These are phyloP conservation scores for Ptilodon capucinus DNA, from an alignment of 2,888 invertebrate genomes.

Conservation along the genomic window DNA sequence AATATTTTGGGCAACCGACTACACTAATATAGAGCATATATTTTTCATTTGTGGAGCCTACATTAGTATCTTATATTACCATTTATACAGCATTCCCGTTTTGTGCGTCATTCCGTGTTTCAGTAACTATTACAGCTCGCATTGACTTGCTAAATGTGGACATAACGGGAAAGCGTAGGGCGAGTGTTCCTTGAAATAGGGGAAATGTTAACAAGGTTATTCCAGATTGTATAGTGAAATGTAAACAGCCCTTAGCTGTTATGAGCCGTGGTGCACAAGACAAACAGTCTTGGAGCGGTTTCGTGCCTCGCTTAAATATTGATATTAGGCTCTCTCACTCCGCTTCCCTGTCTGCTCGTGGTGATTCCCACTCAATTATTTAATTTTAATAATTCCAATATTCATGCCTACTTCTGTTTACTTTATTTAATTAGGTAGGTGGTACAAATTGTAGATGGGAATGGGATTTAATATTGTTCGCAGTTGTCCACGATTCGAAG, in stretches of 20 bases:
- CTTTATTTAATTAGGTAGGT: constrained; percentile 21
- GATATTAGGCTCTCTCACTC: constrained; percentile 46
- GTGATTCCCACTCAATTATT: constrained; percentile 36
- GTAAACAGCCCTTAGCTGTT: constrained; percentile 70
- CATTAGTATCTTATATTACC: too few species aligned
- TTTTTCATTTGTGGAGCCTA: too few species aligned
- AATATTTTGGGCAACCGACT: too few species aligned
- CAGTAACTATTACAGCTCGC: constrained; percentile 18
- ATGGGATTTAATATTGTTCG: constrained; percentile 12
- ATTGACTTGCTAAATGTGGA: constrained; percentile 28
- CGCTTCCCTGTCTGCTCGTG: constrained; percentile 15
- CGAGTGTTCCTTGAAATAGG: constrained; percentile 24
- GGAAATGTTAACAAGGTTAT: constrained; percentile 66
- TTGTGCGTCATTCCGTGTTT: constrained; percentile 19
- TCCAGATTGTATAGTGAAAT: constrained; percentile 63
- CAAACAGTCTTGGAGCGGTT: constrained; percentile 58
- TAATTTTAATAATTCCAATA: constrained; percentile 29
- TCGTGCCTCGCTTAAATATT: constrained; percentile 67
- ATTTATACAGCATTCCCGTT: constrained; percentile 16
- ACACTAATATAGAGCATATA: too few species aligned
- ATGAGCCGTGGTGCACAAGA: constrained; percentile 67
- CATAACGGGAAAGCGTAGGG: constrained; percentile 32
- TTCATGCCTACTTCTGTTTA: constrained; percentile 21
- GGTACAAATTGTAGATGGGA: constrained; percentile 12
- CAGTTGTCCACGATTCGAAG: neutral